Evolutionary conservation across 2,888 invertebrate genomes (phyloP).

Genomic region (Criorhina ranunculi): DNA sequence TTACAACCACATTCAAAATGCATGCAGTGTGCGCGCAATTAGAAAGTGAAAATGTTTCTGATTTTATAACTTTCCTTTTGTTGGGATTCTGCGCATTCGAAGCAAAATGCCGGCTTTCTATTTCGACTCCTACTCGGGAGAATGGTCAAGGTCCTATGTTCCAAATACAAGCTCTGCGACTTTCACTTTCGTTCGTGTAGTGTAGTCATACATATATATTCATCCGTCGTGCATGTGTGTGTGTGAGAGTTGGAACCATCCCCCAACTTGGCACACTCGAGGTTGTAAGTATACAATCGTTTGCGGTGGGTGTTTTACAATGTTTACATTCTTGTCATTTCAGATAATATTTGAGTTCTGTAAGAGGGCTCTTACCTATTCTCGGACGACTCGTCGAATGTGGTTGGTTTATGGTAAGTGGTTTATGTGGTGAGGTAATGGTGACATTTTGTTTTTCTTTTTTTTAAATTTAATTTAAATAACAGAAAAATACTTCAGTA

Average conservation of each 20-base stretch:
- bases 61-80: constrained; percentile 77
- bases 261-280: constrained; percentile 65
- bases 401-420: constrained; percentile 20
- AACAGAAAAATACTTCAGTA: constrained; percentile 6
- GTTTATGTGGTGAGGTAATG: constrained; percentile 6
- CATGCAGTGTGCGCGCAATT: constrained; percentile 58
- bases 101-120: constrained; percentile 67
- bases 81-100: constrained; percentile 78
- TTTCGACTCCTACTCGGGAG: constrained; percentile 44
- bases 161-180: constrained; percentile 59
- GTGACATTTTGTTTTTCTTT: constrained; percentile 34
- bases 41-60: constrained; percentile 72
- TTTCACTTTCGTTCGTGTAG: constrained; percentile 79
- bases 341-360: constrained; percentile 74
- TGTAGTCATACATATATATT: constrained; percentile 78
- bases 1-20: constrained; percentile 55
- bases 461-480: constrained; percentile 52
- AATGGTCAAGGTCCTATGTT: constrained; percentile 84
- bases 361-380: constrained; percentile 60
- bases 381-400: constrained; percentile 17
- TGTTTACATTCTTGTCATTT: constrained; percentile 76
- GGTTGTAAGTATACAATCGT: constrained; percentile 73
- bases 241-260: constrained; percentile 69
- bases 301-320: constrained; percentile 76
- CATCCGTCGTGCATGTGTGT: constrained; percentile 79